Evolutionary conservation across 2,797 vertebrate genomes (phyloP).

Genomic region (Odontamblyopus rebecca): DNA sequence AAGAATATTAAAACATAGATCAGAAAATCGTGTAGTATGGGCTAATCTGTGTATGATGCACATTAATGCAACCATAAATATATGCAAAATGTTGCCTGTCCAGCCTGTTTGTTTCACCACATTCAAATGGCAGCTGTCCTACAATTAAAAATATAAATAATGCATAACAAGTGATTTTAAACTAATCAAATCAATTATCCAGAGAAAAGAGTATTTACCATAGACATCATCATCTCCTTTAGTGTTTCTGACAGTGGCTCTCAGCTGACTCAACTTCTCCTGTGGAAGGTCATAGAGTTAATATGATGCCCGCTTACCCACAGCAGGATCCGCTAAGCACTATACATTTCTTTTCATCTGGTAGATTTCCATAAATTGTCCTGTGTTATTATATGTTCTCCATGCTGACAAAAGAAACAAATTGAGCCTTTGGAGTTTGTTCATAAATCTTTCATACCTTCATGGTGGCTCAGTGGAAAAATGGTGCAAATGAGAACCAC

Average conservation of each 20-base stretch:
- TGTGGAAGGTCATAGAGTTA: slow-evolving; percentile 37
- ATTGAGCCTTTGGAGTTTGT: not conserved
- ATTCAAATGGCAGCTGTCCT: no score
- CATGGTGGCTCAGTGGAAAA: slow-evolving; percentile 8
- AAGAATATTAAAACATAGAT: no score
- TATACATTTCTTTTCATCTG: slow-evolving; percentile 2
- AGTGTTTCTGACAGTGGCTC: slow-evolving; percentile 52
- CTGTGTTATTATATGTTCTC: slow-evolving; percentile 3
- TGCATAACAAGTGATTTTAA: no score
- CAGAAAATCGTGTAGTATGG: no score
- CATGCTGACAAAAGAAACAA: slow-evolving; percentile 10
- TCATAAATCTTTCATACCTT: slow-evolving; percentile 23
- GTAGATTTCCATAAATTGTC: slow-evolving; percentile 18
- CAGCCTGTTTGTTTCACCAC: no score
- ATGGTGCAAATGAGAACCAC: slow-evolving; percentile 7
- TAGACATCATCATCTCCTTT: slow-evolving; percentile 65
- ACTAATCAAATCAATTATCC: not conserved
- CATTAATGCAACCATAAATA: not conserved
- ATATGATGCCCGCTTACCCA: not conserved
- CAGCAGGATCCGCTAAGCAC: not conserved
- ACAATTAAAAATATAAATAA: no score
- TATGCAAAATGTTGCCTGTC: no score
- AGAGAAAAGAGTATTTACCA: slow-evolving; percentile 60
- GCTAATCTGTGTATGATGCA: slow-evolving; percentile 9
- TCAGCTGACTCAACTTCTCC: slow-evolving; percentile 59